Conservation (phyloP, 2,888 invertebrate species). For the Tricholauxania praeusta region DNA sequence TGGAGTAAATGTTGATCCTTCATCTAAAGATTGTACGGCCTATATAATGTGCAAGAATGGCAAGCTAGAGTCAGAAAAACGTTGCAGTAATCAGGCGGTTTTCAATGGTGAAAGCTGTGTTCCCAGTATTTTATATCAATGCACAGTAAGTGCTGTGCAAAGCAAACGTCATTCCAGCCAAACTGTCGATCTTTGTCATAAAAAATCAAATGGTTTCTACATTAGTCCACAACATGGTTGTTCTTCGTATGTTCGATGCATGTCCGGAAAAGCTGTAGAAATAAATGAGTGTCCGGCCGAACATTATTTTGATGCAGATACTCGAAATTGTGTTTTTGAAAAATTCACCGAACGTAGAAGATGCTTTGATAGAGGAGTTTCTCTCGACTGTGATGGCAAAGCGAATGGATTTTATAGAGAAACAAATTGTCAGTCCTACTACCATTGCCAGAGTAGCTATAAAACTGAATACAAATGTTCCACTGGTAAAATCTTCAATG, state of each 20-base stretch:
- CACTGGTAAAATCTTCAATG: slow-evolving; percentile 70
- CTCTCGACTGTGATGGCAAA: slow-evolving; percentile 54
- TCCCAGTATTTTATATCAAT: slow-evolving; percentile 54
- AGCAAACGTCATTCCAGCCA: not conserved
- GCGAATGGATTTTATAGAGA: slow-evolving; percentile 68
- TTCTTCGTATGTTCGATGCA: slow-evolving; percentile 61
- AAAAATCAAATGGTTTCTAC: slow-evolving; percentile 70
- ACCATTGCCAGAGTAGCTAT: slow-evolving; percentile 71
- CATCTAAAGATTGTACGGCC: slow-evolving; percentile 57
- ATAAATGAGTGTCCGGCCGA: slow-evolving; percentile 55
- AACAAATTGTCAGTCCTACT: slow-evolving; percentile 70
- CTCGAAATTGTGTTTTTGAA: slow-evolving; percentile 52
- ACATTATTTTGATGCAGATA: slow-evolving; percentile 60
- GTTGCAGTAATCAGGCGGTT: slow-evolving; percentile 58
- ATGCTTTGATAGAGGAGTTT: slow-evolving; percentile 50
- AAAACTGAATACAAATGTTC: slow-evolving; percentile 71
- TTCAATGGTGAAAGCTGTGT: slow-evolving; percentile 62
- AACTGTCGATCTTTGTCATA: slow-evolving; percentile 65
- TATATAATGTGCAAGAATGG: slow-evolving; percentile 61
- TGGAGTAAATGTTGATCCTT: slow-evolving; percentile 61
- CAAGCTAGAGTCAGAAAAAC: slow-evolving; percentile 50
- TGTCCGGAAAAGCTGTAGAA: slow-evolving; percentile 52
- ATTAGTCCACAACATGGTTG: slow-evolving; percentile 61
- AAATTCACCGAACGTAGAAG: slow-evolving; percentile 50
- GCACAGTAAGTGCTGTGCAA: slow-evolving; percentile 40